These are phyloP conservation scores for Plagodis pulveraria DNA, from an alignment of 2,888 invertebrate genomes.

Conservation along the genomic window DNA sequence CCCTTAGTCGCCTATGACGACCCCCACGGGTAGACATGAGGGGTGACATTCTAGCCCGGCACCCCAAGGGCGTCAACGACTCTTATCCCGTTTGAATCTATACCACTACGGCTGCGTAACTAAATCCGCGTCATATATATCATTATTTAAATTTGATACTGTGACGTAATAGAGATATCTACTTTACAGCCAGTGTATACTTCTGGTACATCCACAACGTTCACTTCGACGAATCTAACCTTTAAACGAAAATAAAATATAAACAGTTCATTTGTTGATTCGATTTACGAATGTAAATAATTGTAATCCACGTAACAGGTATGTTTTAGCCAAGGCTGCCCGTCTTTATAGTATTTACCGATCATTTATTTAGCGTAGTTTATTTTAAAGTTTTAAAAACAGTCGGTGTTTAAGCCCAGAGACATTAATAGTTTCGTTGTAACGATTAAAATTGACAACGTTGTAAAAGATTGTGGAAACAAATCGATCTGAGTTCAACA, in stretches of 20 bases:
- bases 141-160: neutral
- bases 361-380: slow-evolving; percentile 43
- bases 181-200: no score
- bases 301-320: slow-evolving; percentile 56
- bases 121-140: no score
- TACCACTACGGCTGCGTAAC: no score
- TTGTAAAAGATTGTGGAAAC: slow-evolving; percentile 11
- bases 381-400: slow-evolving; percentile 22
- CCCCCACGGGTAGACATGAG: no score
- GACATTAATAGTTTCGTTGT: slow-evolving; percentile 20
- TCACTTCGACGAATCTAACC: slow-evolving; percentile 21
- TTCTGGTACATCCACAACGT: neutral
- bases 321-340: slow-evolving; percentile 51
- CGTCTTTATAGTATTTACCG: slow-evolving; percentile 40
- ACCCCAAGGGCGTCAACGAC: no score
- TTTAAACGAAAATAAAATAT: slow-evolving; percentile 60
- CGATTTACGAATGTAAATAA: slow-evolving; percentile 74
- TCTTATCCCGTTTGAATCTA: no score
- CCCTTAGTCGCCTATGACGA: no score
- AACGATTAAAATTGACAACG: slow-evolving; percentile 27
- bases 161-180: neutral
- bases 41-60: no score
- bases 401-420: slow-evolving; percentile 12
- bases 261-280: slow-evolving; percentile 63
- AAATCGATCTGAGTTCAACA: neutral